Evolutionary conservation across 2,888 invertebrate genomes (phyloP).

Genomic region (Nomada lathburiana): DNA sequence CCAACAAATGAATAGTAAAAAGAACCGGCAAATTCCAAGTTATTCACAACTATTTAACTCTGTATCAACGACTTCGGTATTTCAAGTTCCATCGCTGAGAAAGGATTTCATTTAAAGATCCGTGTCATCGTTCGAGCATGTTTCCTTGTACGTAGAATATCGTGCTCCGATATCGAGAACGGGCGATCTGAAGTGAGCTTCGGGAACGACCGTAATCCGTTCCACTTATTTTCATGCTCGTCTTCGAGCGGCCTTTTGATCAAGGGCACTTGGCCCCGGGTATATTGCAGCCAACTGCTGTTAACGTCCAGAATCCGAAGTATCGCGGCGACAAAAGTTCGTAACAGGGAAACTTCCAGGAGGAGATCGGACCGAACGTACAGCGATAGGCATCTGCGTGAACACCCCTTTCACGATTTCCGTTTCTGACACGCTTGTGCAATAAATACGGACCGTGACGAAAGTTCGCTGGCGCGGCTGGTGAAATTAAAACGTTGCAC

Average conservation of each 20-base stretch:
- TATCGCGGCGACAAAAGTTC: slow-evolving; percentile 59
- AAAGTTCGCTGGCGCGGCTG: too few species aligned
- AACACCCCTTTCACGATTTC: neutral
- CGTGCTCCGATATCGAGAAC: slow-evolving; percentile 28
- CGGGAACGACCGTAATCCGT: slow-evolving; percentile 51
- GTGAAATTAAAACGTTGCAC: too few species aligned
- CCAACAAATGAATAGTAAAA: too few species aligned
- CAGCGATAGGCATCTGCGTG: slow-evolving; percentile 5
- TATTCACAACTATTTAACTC: neutral
- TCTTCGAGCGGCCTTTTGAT: slow-evolving; percentile 52
- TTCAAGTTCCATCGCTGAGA: too few species aligned
- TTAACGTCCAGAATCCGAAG: slow-evolving; percentile 58
- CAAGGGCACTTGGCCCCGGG: slow-evolving; percentile 51
- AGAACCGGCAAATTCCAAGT: neutral
- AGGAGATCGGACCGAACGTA: slow-evolving; percentile 23
- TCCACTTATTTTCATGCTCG: slow-evolving; percentile 53
- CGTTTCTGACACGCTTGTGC: neutral
- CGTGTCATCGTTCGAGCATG: too few species aligned
- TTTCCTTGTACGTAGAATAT: neutral
- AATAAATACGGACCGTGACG: too few species aligned
- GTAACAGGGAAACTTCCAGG: slow-evolving; percentile 73
- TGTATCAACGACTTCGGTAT: too few species aligned
- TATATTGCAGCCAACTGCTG: slow-evolving; percentile 54
- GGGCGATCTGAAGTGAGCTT: slow-evolving; percentile 27
- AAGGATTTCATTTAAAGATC: too few species aligned